Conservation (phyloP, 1,140 invertebrate species). For the Magallana ariakensis region DNA sequence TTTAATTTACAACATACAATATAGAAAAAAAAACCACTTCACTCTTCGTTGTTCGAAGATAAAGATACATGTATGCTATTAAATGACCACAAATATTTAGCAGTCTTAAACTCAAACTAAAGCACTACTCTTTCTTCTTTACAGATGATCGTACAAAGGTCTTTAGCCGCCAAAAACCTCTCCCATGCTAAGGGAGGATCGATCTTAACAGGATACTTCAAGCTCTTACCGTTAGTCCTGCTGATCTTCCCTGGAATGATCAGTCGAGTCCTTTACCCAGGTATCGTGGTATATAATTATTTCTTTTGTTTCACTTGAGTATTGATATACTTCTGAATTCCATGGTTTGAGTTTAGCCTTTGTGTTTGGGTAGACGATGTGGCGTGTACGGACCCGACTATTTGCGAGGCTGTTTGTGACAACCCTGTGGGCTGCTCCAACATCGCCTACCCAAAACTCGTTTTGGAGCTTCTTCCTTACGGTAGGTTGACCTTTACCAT, state of each 20-base stretch:
- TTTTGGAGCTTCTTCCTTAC: constrained; percentile 80
- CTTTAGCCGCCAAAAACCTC: constrained; percentile 81
- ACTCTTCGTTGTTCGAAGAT: too few species aligned
- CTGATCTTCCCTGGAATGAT: constrained; percentile 83
- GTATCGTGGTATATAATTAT: constrained; percentile 62
- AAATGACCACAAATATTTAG: too few species aligned
- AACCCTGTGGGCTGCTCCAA: constrained; percentile 81
- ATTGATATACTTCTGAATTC: too few species aligned
- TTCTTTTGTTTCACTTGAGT: background rate
- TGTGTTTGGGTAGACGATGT: constrained; percentile 75
- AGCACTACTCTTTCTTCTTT: background rate
- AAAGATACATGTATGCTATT: too few species aligned
- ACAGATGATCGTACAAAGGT: constrained; percentile 82
- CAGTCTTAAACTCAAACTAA: too few species aligned
- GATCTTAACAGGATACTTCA: constrained; percentile 81
- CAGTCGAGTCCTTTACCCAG: constrained; percentile 79
- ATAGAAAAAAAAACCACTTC: too few species aligned
- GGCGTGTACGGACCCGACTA: constrained; percentile 80
- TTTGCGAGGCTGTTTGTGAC: constrained; percentile 79
- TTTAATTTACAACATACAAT: too few species aligned
- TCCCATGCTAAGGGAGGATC: constrained; percentile 82
- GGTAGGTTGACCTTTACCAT: constrained; percentile 60
- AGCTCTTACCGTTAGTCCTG: constrained; percentile 82
- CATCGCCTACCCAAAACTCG: constrained; percentile 82
- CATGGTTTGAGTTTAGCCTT: too few species aligned